Evolutionary conservation across 2,888 invertebrate species (phyloP).

Genomic region (Cataglyphis cursor): DNA sequence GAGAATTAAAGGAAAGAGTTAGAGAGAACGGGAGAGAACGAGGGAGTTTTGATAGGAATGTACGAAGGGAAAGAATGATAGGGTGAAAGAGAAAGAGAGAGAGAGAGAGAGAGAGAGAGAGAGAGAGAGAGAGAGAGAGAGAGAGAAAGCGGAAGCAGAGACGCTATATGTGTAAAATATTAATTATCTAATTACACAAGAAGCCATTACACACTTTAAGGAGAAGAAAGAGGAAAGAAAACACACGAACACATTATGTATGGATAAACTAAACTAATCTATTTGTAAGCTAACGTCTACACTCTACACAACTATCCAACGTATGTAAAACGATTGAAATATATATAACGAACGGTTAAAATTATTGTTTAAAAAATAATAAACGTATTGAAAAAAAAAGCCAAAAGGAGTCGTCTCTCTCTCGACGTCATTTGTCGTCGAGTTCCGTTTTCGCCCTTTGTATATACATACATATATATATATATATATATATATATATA

Average conservation of each 20-base stretch:
- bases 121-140: conserved; percentile 36
- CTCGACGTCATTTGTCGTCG: conserved; percentile 27
- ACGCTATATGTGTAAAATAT: conserved; percentile 85
- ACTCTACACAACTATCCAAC: conserved; percentile 84
- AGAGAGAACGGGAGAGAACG: conserved; percentile 37
- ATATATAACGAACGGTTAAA: conserved; percentile 85
- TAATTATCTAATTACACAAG: conserved; percentile 84
- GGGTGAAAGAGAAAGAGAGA: conserved; percentile 24
- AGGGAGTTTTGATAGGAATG: conserved; percentile 8
- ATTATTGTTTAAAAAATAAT: conserved; percentile 86
- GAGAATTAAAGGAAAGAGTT: conserved; percentile 13
- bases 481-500: neutral
- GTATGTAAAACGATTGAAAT: conserved; percentile 86
- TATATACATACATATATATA: neutral
- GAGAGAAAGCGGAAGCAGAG: conserved; percentile 69
- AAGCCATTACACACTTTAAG: conserved; percentile 81
- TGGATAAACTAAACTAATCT: conserved; percentile 84
- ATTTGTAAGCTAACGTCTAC: conserved; percentile 86
- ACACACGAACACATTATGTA: conserved; percentile 74
- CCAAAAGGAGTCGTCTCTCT: conserved; percentile 37
- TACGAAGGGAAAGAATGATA: conserved; percentile 25
- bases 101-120: conserved; percentile 33
- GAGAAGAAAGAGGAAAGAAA: conserved; percentile 37
- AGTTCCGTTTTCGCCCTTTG: neutral
- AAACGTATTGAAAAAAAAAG: conserved; percentile 77